Percentiles rank a stretch among this genome's conserved stretches.
These are phyloP conservation scores for Ancistrus triradiatus DNA, from an alignment of 2,113 vertebrate species.

Conservation along the genomic window DNA sequence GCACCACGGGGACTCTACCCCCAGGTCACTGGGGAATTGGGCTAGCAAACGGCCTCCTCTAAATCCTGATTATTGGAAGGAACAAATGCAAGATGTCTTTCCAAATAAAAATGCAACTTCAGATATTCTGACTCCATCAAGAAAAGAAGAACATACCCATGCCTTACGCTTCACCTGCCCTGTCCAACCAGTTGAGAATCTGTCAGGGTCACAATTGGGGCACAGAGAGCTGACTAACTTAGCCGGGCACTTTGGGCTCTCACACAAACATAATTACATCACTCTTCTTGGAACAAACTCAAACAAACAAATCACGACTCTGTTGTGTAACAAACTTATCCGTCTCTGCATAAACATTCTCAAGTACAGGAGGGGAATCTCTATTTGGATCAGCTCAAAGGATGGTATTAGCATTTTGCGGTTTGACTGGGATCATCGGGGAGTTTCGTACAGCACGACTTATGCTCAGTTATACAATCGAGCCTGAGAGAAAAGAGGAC, in stretches of 20 bases:
- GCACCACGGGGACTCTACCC: too few species aligned
- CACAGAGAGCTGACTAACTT: too few species aligned
- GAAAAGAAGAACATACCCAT: too few species aligned
- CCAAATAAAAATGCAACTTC: too few species aligned
- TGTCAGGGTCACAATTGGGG: too few species aligned
- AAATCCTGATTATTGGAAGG: too few species aligned
- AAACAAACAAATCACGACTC: slow-evolving; percentile 24
- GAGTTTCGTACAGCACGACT: slow-evolving; percentile 21
- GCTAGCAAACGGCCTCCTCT: too few species aligned
- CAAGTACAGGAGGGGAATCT: neutral
- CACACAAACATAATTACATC: slow-evolving; percentile 18
- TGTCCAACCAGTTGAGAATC: too few species aligned
- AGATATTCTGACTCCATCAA: too few species aligned
- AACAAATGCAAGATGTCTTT: too few species aligned
- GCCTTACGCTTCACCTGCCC: too few species aligned
- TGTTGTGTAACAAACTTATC: slow-evolving; percentile 18
- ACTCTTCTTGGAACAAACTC: slow-evolving; percentile 6
- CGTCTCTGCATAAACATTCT: slow-evolving; percentile 19
- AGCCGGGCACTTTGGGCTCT: slow-evolving; percentile 22
- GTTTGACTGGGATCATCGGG: slow-evolving; percentile 33
- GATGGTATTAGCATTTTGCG: slow-evolving; percentile 36
- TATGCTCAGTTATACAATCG: slow-evolving; percentile 34
- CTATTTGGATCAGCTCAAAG: slow-evolving; percentile 24
- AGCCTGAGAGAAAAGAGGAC: slow-evolving; percentile 28
- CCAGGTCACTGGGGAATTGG: too few species aligned